Evolutionary conservation across 2,113 vertebrate genomes (phyloP), one percentile per base, ranked within the genome.

Genomic region (Halcyon senegalensis): DNA sequence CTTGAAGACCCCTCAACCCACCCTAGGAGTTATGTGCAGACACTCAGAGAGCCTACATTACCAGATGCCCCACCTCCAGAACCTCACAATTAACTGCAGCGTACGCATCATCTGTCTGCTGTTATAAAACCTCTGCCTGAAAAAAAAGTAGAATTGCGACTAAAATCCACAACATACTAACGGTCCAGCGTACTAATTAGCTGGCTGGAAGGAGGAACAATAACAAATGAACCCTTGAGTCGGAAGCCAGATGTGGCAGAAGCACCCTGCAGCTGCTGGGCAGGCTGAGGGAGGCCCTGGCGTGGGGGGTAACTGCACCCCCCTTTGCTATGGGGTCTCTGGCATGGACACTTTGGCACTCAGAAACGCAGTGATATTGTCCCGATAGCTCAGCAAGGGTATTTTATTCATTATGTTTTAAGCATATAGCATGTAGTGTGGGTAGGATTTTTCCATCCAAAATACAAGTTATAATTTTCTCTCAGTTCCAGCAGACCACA

Each of bases 181-280:
- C 1, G 1, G 10, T 55, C 25, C 20, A 4, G n/a, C 8, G 4
- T 92, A 31, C 35, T 88, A 73, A 77, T 89, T 35, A 78, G 68
- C 43, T 75, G 48, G 23, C 51, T 94, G 68, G 46, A 68, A 81
- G 51, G n/a, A 77, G 39, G 28, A 94, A 67, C 28, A 93, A 59
- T 64, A 85, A 87, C 41, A 95, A 79, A 91, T 75, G 76, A 91
- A 58, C 25, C n/a, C 75, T 89, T 64, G 48, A 91, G 48, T 82
- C 8, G 2, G 59, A 92, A 95, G 76, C 44, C 72, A 95, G 79
- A 76, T 93, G 88, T 37, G 63, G 58, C 81, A 94, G 66, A 70
- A 86, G 55, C 21, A 39, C 17, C 79, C 59, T 80, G 63, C 68
- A 83, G 72, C 79, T 85, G 28, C 43, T 4, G 9, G 60, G 37